Conservation (phyloP, 2,797 vertebrate genomes). For the Glyptemys insculpta region DNA sequence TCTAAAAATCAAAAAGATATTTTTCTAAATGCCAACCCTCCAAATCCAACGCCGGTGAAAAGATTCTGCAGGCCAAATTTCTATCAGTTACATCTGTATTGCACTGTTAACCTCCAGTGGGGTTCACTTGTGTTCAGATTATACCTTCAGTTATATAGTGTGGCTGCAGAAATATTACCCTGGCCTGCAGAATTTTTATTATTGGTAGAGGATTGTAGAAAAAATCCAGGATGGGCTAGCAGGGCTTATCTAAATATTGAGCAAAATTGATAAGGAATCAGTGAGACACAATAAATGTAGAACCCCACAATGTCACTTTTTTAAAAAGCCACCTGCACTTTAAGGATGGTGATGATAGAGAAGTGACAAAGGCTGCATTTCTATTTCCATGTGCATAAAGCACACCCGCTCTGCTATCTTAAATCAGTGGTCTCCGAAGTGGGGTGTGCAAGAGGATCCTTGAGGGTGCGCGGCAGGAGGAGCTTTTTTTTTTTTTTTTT, state of each 20-base stretch:
- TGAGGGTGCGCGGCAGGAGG: no score
- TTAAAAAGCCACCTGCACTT: not conserved
- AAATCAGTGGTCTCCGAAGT: not conserved
- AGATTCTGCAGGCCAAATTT: not conserved
- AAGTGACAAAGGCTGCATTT: not conserved
- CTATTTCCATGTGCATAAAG: not conserved
- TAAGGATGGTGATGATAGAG: not conserved
- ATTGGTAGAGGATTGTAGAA: no score
- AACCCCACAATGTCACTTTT: not conserved
- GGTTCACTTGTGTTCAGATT: not conserved
- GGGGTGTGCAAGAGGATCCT: no score
- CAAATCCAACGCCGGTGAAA: not conserved
- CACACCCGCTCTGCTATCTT: not conserved
- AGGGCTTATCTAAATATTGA: not conserved
- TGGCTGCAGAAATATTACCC: not conserved
- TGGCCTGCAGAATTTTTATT: not conserved
- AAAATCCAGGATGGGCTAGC: not conserved
- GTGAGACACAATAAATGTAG: not conserved
- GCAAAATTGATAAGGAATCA: not conserved
- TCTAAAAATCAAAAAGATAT: slow-evolving; percentile 7
- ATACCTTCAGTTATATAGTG: not conserved
- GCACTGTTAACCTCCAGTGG: not conserved
- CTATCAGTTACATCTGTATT: not conserved
- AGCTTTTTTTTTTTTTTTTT: no score
- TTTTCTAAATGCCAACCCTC: not conserved